Base-by-base conservation (phyloP, 2,888 invertebrate species). In the Creontiades dilutus region DNA sequence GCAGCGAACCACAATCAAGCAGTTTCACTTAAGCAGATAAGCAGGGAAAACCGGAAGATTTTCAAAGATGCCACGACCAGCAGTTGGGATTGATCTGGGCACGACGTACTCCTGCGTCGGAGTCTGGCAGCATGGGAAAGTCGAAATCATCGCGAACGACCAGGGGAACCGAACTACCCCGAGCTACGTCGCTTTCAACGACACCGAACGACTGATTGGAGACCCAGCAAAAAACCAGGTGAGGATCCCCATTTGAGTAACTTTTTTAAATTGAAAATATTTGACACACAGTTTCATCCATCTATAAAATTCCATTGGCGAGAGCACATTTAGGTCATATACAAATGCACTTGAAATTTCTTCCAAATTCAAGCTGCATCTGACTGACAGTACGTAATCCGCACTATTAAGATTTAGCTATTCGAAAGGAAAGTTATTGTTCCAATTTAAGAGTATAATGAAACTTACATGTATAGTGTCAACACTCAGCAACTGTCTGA, bases 81-180 rank as follows among this genome's bases (percentile, higher is more conserved):
- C 96, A 89, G 95, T 97, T 91, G 97, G 97, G 91, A 97, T 97
- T 93, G 97, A 98, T 94, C 94, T 97, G 92, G 97, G 97, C 89
- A 97, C 97, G 86, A 97, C 97, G 23, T 97, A 96, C 94, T 97
- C 97, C 89, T 97, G 97, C 93, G 97, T 97, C 84, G 97, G 96
- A 80, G 96, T 97, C 28, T 97, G 96, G 94, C 96, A 96, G 92
- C 95, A 97, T 92, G 96, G 97, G 88, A 96, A 96, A 93, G 96
- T 97, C 92, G 97, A 97, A 93, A 96, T 96, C 86, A 95, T 96
- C 92, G 96, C 96, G 88, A 96, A 96, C 93, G 95, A 96, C 96
- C 96, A 97, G 93, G 97, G 97, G 37, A 97, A 97, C 93, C 94
- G 97, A 88, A 97, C 96, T 23, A 97, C 96, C 9, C 96, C 97